A percentile compares a stretch with the other conserved stretches of the same genome.
Conservation (phyloP, 2,113 vertebrate species). For the Boulengerochromis microlepis region DNA sequence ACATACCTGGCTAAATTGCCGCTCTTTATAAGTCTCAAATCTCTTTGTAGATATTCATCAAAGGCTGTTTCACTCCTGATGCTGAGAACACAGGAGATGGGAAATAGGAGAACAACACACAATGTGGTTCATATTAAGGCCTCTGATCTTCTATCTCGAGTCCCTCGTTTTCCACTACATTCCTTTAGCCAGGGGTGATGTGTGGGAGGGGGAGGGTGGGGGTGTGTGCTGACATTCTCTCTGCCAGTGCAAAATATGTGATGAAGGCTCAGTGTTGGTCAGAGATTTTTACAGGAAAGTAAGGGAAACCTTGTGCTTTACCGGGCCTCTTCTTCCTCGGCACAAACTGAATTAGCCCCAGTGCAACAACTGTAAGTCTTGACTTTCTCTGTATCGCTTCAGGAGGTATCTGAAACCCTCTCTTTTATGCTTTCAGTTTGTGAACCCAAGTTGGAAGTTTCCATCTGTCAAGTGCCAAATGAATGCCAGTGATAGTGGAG, state of each 20-base stretch:
- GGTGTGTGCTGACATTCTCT: not conserved
- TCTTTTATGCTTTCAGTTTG: not conserved
- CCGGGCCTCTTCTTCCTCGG: not conserved
- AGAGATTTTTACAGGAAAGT: not conserved
- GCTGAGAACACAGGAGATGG: constrained; percentile 42
- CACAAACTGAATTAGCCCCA: not conserved
- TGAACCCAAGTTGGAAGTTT: not conserved
- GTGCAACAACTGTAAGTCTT: not conserved
- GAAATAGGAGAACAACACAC: constrained; percentile 52
- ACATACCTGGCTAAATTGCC: constrained; percentile 61
- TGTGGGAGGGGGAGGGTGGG: not conserved
- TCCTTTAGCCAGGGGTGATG: constrained; percentile 56
- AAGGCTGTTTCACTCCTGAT: constrained; percentile 52
- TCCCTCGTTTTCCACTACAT: constrained; percentile 50
- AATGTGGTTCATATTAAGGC: constrained; percentile 55
- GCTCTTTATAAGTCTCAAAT: constrained; percentile 50
- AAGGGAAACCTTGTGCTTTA: not conserved
- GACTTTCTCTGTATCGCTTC: not conserved
- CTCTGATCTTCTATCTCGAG: constrained; percentile 60
- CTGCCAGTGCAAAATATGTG: not conserved
- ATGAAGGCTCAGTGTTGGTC: not conserved
- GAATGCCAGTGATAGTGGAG: not conserved
- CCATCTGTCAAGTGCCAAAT: constrained; percentile 12
- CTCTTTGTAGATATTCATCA: constrained; percentile 68
- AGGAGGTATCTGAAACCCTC: not conserved